These are phyloP conservation scores for Lordiphosa stackelbergi DNA, from an alignment of 1,140 invertebrate species.

Conservation along the genomic window DNA sequence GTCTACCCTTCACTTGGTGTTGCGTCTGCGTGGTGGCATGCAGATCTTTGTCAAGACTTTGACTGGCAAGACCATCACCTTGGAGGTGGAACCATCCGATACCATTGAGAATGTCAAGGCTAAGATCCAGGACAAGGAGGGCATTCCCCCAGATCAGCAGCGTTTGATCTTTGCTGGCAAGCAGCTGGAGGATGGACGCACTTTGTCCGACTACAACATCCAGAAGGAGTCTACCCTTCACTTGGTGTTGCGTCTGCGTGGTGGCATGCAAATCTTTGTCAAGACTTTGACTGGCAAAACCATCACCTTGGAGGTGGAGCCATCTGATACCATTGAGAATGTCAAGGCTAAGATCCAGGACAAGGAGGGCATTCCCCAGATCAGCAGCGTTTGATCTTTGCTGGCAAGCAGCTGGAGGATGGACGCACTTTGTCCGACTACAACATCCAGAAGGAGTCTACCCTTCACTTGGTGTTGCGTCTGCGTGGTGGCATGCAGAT, in stretches of 20 bases:
- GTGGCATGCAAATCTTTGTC: conserved; percentile 52
- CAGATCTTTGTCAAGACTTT: conserved; percentile 87
- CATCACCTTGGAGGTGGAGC: too few species aligned
- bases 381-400: too few species aligned
- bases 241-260: conserved; percentile 83
- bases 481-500: too few species aligned
- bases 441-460: too few species aligned
- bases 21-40: conserved; percentile 82
- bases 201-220: conserved; percentile 84
- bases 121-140: conserved; percentile 91
- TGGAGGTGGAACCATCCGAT: conserved; percentile 86
- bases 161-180: conserved; percentile 87
- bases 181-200: conserved; percentile 84
- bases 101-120: conserved; percentile 89
- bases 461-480: too few species aligned
- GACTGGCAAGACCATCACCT: conserved; percentile 86
- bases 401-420: too few species aligned
- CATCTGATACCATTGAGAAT: too few species aligned
- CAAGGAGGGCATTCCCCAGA: too few species aligned
- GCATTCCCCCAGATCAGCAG: conserved; percentile 87
- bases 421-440: too few species aligned
- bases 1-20: conserved; percentile 86
- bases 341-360: too few species aligned
- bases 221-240: conserved; percentile 89
- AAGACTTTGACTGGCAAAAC: too few species aligned